Conservation (phyloP, 2,797 vertebrate species). For the Anableps anableps region DNA sequence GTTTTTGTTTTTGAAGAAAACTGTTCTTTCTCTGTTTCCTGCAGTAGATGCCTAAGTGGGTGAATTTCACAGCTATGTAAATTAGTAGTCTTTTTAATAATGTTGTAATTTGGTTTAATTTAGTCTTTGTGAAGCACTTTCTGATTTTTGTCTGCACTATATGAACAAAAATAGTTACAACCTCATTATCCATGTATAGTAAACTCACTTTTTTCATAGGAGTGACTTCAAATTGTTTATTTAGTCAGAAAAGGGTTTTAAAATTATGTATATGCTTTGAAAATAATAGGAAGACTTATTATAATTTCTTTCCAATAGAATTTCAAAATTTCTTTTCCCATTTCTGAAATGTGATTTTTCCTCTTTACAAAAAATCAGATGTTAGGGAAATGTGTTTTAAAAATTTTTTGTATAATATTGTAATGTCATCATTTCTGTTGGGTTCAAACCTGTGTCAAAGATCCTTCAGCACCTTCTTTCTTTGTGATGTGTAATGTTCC, state of each 20-base stretch:
- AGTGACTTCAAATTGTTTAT: not conserved
- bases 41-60: not conserved
- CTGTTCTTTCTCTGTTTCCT: not conserved
- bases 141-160: not conserved
- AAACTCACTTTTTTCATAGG: not conserved
- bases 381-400: not conserved
- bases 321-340: not conserved
- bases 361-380: not conserved
- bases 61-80: not conserved
- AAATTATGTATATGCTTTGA: not conserved
- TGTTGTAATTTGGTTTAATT: not conserved
- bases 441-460: not conserved
- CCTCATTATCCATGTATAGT: not conserved
- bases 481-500: not conserved
- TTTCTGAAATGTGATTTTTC: not conserved
- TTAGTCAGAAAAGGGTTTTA: not conserved
- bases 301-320: not conserved
- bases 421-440: not conserved
- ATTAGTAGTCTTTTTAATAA: not conserved
- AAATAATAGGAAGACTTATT: not conserved
- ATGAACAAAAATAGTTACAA: not conserved
- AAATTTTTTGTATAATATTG: not conserved
- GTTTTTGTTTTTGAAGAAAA: not conserved
- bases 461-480: not conserved
- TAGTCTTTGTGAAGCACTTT: not conserved